These are phyloP conservation scores for Drosophila serrata DNA, from an alignment of 1,140 invertebrate genomes.

Conservation along the genomic window DNA sequence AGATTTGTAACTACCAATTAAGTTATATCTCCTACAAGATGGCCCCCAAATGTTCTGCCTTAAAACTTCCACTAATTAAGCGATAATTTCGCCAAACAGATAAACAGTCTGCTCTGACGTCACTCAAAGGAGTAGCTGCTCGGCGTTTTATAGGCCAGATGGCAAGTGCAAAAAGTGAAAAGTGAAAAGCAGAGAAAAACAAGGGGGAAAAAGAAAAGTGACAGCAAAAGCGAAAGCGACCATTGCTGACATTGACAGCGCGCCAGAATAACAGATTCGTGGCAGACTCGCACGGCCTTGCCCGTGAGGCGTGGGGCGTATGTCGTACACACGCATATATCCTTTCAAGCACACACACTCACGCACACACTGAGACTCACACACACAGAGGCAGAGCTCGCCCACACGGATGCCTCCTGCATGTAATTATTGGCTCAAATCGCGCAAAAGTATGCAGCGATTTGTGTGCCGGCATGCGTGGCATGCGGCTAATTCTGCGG, in stretches of 20 bases:
- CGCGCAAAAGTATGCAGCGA: slow-evolving; percentile 63
- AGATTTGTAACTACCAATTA: background rate
- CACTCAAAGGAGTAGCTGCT: slow-evolving; percentile 10
- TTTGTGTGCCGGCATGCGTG: slow-evolving; percentile 27
- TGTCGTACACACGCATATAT: slow-evolving; percentile 6
- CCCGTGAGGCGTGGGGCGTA: background rate
- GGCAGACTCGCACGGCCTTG: slow-evolving; percentile 1
- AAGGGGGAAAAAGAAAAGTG: background rate
- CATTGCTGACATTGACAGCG: slow-evolving; percentile 4
- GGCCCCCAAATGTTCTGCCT: too few species aligned
- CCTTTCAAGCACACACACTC: slow-evolving; percentile 7
- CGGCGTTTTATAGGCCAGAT: background rate
- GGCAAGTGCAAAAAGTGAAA: slow-evolving; percentile 3
- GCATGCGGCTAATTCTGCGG: slow-evolving; percentile 6
- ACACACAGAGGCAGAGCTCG: background rate
- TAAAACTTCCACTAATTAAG: slow-evolving; percentile 6
- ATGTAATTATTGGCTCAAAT: slow-evolving; percentile 75
- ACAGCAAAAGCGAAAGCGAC: background rate
- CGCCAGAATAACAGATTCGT: slow-evolving; percentile 8
- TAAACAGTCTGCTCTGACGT: slow-evolving; percentile 1
- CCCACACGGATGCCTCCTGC: slow-evolving; percentile 37
- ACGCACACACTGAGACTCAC: background rate
- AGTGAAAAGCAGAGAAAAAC: background rate
- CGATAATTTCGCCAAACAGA: background rate
- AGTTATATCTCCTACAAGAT: background rate